Evolutionary conservation across 2,888 invertebrate species (phyloP).

Genomic region (Leptinotarsa tumamoca): DNA sequence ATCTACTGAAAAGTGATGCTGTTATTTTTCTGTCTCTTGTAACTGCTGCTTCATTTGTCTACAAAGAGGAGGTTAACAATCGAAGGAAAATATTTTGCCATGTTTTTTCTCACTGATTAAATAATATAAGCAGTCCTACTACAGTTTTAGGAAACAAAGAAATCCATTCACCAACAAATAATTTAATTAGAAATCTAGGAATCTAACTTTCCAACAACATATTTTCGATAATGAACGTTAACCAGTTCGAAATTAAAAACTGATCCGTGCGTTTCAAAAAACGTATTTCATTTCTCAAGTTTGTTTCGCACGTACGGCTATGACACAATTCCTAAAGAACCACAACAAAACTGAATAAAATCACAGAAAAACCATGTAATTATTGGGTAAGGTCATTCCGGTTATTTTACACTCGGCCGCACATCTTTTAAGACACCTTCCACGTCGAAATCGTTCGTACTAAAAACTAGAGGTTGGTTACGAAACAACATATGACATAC

Average conservation of each 20-base stretch:
- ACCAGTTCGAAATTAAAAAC: slow-evolving; percentile 32
- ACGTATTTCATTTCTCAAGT: slow-evolving; percentile 46
- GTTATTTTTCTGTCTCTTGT: no score
- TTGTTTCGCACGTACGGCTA: slow-evolving; percentile 54
- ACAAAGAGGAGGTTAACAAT: no score
- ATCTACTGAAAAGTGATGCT: no score
- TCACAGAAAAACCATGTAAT: slow-evolving; percentile 47
- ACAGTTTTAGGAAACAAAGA: background rate
- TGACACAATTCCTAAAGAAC: slow-evolving; percentile 53
- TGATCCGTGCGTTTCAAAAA: slow-evolving; percentile 40
- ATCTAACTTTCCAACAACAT: background rate
- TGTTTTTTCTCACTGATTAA: no score
- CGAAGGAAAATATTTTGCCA: no score
- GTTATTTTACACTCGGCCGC: slow-evolving; percentile 59
- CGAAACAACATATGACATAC: slow-evolving; percentile 1
- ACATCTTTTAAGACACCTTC: slow-evolving; percentile 41
- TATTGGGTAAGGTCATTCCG: slow-evolving; percentile 59
- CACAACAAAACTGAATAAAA: slow-evolving; percentile 46
- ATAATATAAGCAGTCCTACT: no score
- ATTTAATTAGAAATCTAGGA: background rate
- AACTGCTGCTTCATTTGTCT: no score
- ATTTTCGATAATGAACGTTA: slow-evolving; percentile 19
- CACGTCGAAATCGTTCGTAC: slow-evolving; percentile 26
- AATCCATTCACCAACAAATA: background rate
- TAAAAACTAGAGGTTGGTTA: slow-evolving; percentile 1